Evolutionary conservation across 2,888 invertebrate species (phyloP).

Genomic region (Myopa tessellatipennis): DNA sequence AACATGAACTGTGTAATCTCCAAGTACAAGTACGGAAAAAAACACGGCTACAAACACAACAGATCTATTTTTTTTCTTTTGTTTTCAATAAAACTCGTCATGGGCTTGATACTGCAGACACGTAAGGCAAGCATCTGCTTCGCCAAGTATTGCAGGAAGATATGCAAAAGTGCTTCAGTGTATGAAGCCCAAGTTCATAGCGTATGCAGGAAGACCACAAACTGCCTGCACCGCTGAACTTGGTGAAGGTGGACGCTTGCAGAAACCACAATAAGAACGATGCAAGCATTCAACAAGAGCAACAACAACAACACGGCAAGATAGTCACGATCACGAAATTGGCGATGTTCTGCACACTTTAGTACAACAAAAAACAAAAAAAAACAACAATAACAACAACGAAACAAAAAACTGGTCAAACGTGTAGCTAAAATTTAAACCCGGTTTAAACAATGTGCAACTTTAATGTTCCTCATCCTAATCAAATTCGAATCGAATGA

Average conservation of each 20-base stretch:
- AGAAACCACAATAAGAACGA: constrained; percentile 7
- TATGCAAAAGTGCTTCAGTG: background rate
- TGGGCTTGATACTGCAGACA: too few species aligned
- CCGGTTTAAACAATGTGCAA: constrained; percentile 20
- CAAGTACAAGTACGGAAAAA: background rate
- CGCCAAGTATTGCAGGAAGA: too few species aligned
- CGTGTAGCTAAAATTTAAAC: constrained; percentile 53
- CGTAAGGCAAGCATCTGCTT: too few species aligned
- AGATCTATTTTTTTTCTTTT: background rate
- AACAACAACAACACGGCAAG: constrained; percentile 21
- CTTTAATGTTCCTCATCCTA: background rate
- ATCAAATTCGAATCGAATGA: background rate
- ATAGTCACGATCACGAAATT: constrained; percentile 39
- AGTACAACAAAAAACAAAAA: constrained; percentile 34
- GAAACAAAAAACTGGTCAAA: constrained; percentile 63
- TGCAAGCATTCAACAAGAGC: background rate
- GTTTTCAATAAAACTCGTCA: background rate
- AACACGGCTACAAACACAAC: background rate
- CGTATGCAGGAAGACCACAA: constrained; percentile 33
- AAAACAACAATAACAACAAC: constrained; percentile 34
- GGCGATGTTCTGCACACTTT: constrained; percentile 25
- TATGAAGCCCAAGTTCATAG: background rate
- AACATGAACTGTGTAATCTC: background rate
- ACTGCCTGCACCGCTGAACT: constrained; percentile 29
- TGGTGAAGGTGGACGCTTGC: constrained; percentile 24